Base-by-base conservation (phyloP, 2,113 vertebrate genomes). In the Typhlomys cinereus region DNA sequence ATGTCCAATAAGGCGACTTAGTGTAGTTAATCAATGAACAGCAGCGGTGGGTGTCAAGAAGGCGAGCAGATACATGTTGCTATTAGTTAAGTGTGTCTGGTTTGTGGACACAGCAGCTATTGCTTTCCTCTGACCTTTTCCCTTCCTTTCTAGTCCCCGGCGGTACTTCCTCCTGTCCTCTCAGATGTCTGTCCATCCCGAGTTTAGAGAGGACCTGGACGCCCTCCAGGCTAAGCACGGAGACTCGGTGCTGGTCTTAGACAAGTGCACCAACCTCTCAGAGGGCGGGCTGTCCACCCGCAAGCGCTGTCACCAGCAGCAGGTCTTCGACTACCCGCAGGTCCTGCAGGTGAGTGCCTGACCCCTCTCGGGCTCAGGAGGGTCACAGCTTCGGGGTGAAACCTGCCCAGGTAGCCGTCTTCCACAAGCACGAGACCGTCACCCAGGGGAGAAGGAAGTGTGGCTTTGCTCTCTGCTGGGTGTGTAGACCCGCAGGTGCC, bases 251-350 rank as follows among this genome's bases (percentile, higher is more conserved):
- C 96, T 99, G 39, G 97, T 99, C 44, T 96, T 99, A 8, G 99
- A 99, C 94, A 99, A 99, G 66, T 99, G 99, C 64, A 99, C 98
- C 85, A 99, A 99, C 90, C 99, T 99, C 27, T 99, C 99, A 0
- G 99, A 99, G 75, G 99, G 98, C 0, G 90, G 97, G 29, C 97
- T 98, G 12, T 97, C 98, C 0, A 92, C 97, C 54, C 97, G 98
- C 34, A 99, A 99, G 75, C 99, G 99, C 76, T 99, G 99, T 95
- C 98, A 98, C 96, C 98, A 98, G 95, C 98, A 98, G 61, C 98
- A 99, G 95, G 97, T 98, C 92, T 99, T 98, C n/a, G 99, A 99
- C 96, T 99, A 99, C 96, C 99, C 99, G 18, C 99, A 99, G 31
- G 98, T 99, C 87, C 98, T 99, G 52, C 99, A 99, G 99, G 99